Evolutionary conservation across 2,797 vertebrate species (phyloP), one percentile per base, ranked within the genome.

Genomic region (Helarctos malayanus): DNA sequence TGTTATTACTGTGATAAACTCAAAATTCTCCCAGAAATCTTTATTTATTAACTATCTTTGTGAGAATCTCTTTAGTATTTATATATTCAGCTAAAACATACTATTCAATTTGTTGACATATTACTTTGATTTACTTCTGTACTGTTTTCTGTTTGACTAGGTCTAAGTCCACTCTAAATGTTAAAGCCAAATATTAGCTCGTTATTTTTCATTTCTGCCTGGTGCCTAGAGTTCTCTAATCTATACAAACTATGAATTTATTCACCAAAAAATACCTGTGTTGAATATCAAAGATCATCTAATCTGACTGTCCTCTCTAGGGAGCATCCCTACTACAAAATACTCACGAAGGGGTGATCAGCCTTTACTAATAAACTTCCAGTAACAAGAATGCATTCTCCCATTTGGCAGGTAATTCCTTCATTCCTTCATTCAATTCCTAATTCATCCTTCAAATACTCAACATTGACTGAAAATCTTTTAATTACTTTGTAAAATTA

Each of bases 241-340:
- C 12, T 81, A 14, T 69, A 47, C 52, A 84, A 69, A 69, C 12
- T 29, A 56, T 83, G 49, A 82, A 25, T 8, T 91, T 80, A 71
- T 84, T 45, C 73, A 97, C 82, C n/a, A 82, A 41, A 85, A 88
- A 91, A 65, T 52, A 85, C 10, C 54, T 91, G 0, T 78, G 7
- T 78, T 90, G 38, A 80, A 63, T 13, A 13, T 41, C 73, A 79
- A 78, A 85, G 38, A 63, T 5, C 1, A 15, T 76, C 32, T 79
- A 41, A 78, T 56, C 23, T 12, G 63, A 73, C 32, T 29, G 14
- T 23, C 35, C 45, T 47, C 3, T 49, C 27, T 29, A 73, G 5
- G 65, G 49, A 68, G 23, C 41, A 9, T 21, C 9, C 4, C 14
- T 32, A 49, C 10, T 75, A 38, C 5, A 56, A 79, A 89, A 75